A percentile compares a stretch with the other conserved stretches of the same genome.
Evolutionary conservation across 2,888 invertebrate species (phyloP).

Genomic region (Scotopteryx bipunctaria): DNA sequence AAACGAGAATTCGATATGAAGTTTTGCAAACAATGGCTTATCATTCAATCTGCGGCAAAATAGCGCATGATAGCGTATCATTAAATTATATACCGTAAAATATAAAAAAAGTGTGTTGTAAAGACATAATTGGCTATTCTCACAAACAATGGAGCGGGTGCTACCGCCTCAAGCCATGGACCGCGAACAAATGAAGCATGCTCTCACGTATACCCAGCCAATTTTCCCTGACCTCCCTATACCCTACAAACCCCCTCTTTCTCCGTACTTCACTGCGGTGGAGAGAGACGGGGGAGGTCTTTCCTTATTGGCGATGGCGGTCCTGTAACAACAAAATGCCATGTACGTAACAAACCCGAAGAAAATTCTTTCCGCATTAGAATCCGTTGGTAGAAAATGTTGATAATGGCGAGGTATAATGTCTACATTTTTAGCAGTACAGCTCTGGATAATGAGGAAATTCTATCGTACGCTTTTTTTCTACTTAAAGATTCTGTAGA

Average conservation of each 20-base stretch:
- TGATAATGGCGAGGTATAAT: slow-evolving; percentile 35
- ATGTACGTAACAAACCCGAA: slow-evolving; percentile 59
- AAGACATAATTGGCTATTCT: slow-evolving; percentile 74
- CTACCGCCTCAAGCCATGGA: slow-evolving; percentile 62
- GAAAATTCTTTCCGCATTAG: slow-evolving; percentile 61
- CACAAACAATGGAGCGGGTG: slow-evolving; percentile 71
- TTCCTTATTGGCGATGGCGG: slow-evolving; percentile 40
- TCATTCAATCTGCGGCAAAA: slow-evolving; percentile 6
- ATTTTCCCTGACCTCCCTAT: slow-evolving; percentile 44
- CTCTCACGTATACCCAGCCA: slow-evolving; percentile 65
- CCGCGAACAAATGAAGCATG: slow-evolving; percentile 69
- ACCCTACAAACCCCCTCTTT: slow-evolving; percentile 24
- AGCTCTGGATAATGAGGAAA: slow-evolving; percentile 24
- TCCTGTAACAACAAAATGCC: slow-evolving; percentile 61
- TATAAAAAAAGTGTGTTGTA: slow-evolving; percentile 62
- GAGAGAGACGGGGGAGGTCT: slow-evolving; percentile 40
- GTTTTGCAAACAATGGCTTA: slow-evolving; percentile 9
- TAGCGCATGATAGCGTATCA: slow-evolving; percentile 19
- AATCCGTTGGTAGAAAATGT: slow-evolving; percentile 44
- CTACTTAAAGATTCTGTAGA: neutral
- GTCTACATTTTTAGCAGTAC: slow-evolving; percentile 19
- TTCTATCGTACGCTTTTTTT: slow-evolving; percentile 20
- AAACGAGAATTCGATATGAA: neutral
- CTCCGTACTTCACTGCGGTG: slow-evolving; percentile 9
- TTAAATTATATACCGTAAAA: slow-evolving; percentile 47